Percentiles rank a stretch among this genome's conserved stretches.
Evolutionary conservation across 1,140 invertebrate genomes (phyloP).

Genomic region (Drosophila ficusphila): DNA sequence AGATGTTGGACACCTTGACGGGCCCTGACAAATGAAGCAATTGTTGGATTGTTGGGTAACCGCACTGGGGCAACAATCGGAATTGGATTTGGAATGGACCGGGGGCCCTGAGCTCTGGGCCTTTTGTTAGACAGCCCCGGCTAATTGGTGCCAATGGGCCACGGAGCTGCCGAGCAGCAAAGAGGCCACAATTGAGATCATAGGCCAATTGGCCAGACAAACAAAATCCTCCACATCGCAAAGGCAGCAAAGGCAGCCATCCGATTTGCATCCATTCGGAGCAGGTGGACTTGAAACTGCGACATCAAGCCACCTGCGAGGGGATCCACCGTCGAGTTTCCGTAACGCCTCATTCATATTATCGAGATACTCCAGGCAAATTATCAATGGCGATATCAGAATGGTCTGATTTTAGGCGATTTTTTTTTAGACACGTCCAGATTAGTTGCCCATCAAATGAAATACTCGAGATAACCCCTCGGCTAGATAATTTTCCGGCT

Average conservation of each 20-base stretch:
- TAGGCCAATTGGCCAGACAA: constrained; percentile 44
- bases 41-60: constrained; percentile 75
- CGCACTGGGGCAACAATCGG: constrained; percentile 44
- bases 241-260: constrained; percentile 7
- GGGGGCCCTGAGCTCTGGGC: constrained; percentile 29
- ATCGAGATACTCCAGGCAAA: constrained; percentile 22
- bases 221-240: constrained; percentile 15
- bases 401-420: constrained; percentile 37
- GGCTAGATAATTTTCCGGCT: constrained; percentile 36
- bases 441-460: constrained; percentile 12
- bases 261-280: constrained; percentile 16
- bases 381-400: constrained; percentile 35
- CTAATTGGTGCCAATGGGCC: constrained; percentile 53
- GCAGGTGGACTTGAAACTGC: constrained; percentile 20
- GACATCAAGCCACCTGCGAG: constrained; percentile 1
- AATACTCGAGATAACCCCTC: constrained; percentile 36
- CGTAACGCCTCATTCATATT: constrained; percentile 35
- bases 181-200: constrained; percentile 40
- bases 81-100: constrained; percentile 22
- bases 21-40: constrained; percentile 74
- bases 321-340: constrained; percentile 21
- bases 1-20: constrained; percentile 67
- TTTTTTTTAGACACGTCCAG: constrained; percentile 6
- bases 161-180: constrained; percentile 7
- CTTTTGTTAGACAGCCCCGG: constrained; percentile 15